Evolutionary conservation across 2,113 vertebrate genomes (phyloP).

Genomic region (Pelvicachromis taeniatus): DNA sequence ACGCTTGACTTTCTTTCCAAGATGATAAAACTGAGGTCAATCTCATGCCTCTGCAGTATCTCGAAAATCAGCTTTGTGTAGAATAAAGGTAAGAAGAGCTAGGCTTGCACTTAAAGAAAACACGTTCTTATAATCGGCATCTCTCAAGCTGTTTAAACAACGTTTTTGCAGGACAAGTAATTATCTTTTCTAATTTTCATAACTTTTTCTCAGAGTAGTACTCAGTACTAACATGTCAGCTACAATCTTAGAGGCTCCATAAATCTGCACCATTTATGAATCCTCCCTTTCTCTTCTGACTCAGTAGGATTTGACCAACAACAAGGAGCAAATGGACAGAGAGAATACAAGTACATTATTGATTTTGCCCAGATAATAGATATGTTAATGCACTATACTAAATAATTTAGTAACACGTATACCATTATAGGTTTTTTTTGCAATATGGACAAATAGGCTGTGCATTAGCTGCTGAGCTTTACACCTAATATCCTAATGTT

Average conservation of each 20-base stretch:
- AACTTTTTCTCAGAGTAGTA: background rate
- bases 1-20: background rate
- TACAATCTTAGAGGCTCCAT: background rate
- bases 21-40: background rate
- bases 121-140: background rate
- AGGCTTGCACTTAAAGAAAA: background rate
- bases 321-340: background rate
- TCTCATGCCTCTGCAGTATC: background rate
- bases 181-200: background rate
- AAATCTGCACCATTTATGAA: background rate
- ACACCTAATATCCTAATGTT: background rate
- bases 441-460: background rate
- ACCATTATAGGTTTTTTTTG: background rate
- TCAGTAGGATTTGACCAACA: background rate
- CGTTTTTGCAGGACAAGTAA: background rate
- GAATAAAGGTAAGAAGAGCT: background rate
- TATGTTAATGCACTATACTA: background rate
- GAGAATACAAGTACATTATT: constrained; percentile 8
- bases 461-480: background rate
- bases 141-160: background rate
- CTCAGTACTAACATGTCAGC: background rate
- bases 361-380: background rate
- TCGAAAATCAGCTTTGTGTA: background rate
- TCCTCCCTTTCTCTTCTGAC: background rate
- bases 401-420: constrained; percentile 18